Evolutionary conservation across 2,797 vertebrate species (phyloP), one percentile per base, ranked within the genome.

Genomic region (Spinus olivaceus): DNA sequence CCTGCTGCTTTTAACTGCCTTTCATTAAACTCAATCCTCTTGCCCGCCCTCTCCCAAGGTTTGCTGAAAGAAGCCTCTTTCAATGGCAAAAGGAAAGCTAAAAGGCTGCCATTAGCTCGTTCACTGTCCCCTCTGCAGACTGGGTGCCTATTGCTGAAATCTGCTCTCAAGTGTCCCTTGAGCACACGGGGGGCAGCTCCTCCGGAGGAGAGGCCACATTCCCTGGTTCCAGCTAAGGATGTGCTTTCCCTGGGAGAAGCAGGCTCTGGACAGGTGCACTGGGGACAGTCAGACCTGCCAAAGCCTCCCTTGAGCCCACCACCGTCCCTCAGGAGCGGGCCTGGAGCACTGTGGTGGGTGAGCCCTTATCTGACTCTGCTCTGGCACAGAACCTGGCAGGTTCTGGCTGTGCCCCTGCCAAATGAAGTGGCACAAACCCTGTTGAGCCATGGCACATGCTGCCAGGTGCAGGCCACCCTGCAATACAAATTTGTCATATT

Each of bases 81-180:
- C 35, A 90, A 77, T 92, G 92, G 97, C 94, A 97, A 96, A 95
- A 91, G 82, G 81, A 85, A 89, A 60, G 23, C 81, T 47, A 86
- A 96, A 95, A 92, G 77, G 86, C 95, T 92, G 88, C 88, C 82
- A 79, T 87, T 47, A 90, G 42, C 63, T 81, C 66, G 10, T 87
- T 94, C 72, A 47, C 67, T 72, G 69, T 71, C 64, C 86, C 63
- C 86, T 66, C 61, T 27, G 60, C 79, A 67, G 84, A 51, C 93
- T 54, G 81, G 93, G 95, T 94, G 84, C 73, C 93, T 97, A 92
- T 94, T 93, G 90, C 63, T 92, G 91, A 79, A 92, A 93, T 86
- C 79, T 82, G 33, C 67, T 89, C 86, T 71, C 53, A 25, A 54
- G 61, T 33, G 81, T 73, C 41, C 39, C 60, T 8, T 6, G 70